Percentiles rank a stretch among this genome's conserved stretches.
Conservation (phyloP, 2,113 vertebrate genomes). For the Hemiprocne comata region DNA sequence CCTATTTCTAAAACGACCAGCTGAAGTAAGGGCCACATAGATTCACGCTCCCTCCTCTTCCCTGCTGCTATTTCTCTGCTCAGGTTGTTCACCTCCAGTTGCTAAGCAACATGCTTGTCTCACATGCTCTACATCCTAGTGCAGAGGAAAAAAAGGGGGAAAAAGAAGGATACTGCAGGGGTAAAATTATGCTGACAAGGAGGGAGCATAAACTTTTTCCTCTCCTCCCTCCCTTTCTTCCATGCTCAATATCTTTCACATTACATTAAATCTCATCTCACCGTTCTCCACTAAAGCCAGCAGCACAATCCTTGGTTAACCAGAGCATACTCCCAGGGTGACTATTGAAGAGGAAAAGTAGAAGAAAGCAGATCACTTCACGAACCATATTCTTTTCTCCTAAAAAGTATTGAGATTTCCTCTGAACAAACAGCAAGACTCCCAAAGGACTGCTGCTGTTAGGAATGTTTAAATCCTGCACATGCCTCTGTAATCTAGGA, state of each 20-base stretch:
- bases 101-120: conserved; percentile 64
- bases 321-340: background rate
- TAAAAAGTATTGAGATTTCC: background rate
- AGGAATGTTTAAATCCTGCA: background rate
- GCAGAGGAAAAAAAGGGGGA: background rate
- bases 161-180: background rate
- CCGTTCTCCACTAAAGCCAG: background rate
- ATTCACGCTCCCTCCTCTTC: background rate
- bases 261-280: conserved; percentile 7
- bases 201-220: background rate
- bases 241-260: conserved; percentile 6
- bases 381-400: background rate
- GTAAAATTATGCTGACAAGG: conserved; percentile 49
- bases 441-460: background rate
- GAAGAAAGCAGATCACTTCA: background rate
- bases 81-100: conserved; percentile 62
- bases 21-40: background rate
- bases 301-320: background rate
- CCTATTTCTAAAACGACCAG: background rate
- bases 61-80: conserved; percentile 2
- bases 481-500: background rate
- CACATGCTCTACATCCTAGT: background rate
- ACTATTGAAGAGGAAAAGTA: background rate
- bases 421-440: background rate
- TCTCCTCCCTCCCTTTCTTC: background rate